Percentiles rank a stretch among this genome's conserved stretches.
Conservation (phyloP, 2,113 vertebrate genomes). For the Euleptes europaea region DNA sequence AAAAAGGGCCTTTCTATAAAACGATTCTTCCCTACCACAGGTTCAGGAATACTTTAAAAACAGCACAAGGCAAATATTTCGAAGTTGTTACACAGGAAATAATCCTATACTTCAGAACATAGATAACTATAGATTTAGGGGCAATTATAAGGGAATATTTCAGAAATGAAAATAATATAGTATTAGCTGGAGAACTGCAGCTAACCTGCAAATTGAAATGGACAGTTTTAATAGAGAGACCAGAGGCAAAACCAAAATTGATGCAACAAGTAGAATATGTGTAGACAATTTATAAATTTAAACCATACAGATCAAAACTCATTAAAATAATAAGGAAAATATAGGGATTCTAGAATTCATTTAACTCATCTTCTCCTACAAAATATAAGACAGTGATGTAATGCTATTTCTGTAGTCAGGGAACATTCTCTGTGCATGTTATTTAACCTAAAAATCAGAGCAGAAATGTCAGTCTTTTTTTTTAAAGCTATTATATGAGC, state of each 20-base stretch:
- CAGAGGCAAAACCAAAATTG: not conserved
- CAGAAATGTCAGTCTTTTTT: not conserved
- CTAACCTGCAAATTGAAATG: not conserved
- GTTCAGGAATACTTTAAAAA: not conserved
- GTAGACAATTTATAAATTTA: not conserved
- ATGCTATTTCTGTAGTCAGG: not conserved
- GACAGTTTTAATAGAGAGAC: not conserved
- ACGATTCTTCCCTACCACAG: not conserved
- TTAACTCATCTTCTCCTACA: not conserved
- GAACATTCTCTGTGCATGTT: not conserved
- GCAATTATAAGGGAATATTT: not conserved
- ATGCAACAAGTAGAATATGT: not conserved
- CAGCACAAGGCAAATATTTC: not conserved
- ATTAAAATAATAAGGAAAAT: not conserved
- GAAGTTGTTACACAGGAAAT: not conserved
- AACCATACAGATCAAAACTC: not conserved
- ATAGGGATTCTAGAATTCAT: not conserved
- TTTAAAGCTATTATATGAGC: not conserved
- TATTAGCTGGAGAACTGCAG: not conserved
- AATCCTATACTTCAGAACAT: not conserved
- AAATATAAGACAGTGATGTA: not conserved
- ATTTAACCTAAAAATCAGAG: constrained; percentile 2
- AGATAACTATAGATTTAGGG: not conserved
- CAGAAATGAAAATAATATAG: not conserved
- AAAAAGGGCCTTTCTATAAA: not conserved